phyloP scores from a whole-genome alignment of 2,113 vertebrate genomes.

The Oreotrochilus melanogaster region DNA sequence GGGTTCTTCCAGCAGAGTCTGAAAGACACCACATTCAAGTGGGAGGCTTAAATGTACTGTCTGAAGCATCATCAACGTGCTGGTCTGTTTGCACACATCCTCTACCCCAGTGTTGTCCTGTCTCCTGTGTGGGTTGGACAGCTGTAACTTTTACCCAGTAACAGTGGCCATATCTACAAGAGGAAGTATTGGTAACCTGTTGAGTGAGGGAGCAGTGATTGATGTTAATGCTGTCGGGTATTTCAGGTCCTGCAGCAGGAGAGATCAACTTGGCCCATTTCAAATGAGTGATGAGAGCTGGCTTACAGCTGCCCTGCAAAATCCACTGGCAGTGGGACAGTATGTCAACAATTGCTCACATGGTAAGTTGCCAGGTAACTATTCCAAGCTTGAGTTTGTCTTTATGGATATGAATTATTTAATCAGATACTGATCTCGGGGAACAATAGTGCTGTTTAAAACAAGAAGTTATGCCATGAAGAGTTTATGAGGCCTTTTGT shows the following conservation, averaged over 20 bases:
- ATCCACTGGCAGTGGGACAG: slow-evolving; percentile 91
- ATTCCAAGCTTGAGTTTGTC: background rate
- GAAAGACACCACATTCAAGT: background rate
- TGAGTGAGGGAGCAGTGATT: background rate
- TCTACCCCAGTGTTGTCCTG: background rate
- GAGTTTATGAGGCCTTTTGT: background rate
- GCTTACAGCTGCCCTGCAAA: slow-evolving; percentile 82
- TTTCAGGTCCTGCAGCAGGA: slow-evolving; percentile 89
- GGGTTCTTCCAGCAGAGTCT: background rate
- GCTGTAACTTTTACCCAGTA: background rate
- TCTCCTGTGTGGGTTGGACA: background rate
- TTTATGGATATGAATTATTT: background rate
- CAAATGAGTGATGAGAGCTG: slow-evolving; percentile 87
- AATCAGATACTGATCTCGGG: background rate
- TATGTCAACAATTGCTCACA: slow-evolving; percentile 96
- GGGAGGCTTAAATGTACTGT: background rate
- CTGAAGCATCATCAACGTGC: background rate
- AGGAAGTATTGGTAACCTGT: background rate
- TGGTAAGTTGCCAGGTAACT: slow-evolving; percentile 61
- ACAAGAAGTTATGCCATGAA: rapidly evolving
- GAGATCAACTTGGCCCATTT: slow-evolving; percentile 88
- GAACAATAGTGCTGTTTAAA: background rate
- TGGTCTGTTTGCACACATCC: rapidly evolving
- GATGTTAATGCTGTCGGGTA: rapidly evolving
- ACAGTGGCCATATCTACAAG: background rate